phyloP scores from a whole-genome alignment of 2,797 vertebrate species.

The Rhincodon typus region DNA sequence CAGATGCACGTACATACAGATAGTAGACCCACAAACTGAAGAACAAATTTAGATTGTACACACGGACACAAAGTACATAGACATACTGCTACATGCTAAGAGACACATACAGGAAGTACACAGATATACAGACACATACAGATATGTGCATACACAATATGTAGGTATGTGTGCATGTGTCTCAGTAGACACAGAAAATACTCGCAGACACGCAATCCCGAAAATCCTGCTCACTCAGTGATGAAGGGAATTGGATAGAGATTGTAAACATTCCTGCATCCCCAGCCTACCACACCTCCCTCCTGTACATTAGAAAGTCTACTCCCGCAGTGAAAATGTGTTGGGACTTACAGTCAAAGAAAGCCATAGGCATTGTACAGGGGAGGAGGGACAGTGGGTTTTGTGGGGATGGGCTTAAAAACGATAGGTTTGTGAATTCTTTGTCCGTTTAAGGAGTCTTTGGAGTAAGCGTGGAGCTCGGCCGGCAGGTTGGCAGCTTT shows the following conservation, averaged over 20 bases:
- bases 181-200: neutral
- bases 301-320: neutral
- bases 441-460: constrained; percentile 52
- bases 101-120: too few species aligned
- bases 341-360: constrained; percentile 61
- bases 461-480: constrained; percentile 50
- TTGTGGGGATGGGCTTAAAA: constrained; percentile 94
- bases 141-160: too few species aligned
- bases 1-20: too few species aligned
- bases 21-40: too few species aligned
- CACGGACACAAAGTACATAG: too few species aligned
- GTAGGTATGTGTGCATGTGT: too few species aligned
- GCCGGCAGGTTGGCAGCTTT: constrained; percentile 57
- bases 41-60: too few species aligned
- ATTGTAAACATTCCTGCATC: neutral
- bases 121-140: too few species aligned
- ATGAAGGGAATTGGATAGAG: neutral
- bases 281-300: neutral
- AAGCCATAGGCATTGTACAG: constrained; percentile 91
- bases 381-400: constrained; percentile 70
- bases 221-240: neutral
- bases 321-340: neutral
- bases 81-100: too few species aligned
- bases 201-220: neutral
- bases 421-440: constrained; percentile 80